A percentile compares a stretch with the other conserved stretches of the same genome.
Conservation (phyloP, 30 jellyfish, hydroid and myxozoan species). For the Aurelia coerulea region DNA sequence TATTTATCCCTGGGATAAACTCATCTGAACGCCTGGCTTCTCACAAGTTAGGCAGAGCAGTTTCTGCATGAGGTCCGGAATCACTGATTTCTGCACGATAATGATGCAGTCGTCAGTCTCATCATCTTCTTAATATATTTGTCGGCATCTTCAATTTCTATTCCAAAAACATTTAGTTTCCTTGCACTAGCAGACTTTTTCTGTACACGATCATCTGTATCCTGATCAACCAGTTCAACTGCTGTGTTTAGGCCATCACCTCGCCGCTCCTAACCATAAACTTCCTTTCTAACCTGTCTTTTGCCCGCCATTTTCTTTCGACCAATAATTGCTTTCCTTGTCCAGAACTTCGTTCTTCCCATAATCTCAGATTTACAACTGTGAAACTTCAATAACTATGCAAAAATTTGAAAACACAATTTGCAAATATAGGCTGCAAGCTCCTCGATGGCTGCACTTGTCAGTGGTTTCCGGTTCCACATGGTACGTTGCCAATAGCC, state of each 20-base stretch:
- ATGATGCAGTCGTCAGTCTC: slow-evolving; percentile 1
- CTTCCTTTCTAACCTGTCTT: background rate
- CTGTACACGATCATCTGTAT: background rate
- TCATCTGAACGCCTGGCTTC: too few relatives aligned
- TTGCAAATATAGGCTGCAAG: too few relatives aligned
- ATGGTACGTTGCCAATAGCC: too few relatives aligned
- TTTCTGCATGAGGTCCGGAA: background rate
- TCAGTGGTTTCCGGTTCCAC: too few relatives aligned
- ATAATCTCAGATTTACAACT: too few relatives aligned
- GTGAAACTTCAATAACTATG: too few relatives aligned
- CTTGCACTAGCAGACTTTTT: background rate
- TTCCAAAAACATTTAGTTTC: slow-evolving; percentile 4
- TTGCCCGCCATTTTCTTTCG: background rate
- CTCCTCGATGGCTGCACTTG: too few relatives aligned
- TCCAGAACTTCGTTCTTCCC: background rate
- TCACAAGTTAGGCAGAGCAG: too few relatives aligned
- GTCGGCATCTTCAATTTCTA: background rate
- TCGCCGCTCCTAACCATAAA: background rate
- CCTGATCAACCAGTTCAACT: background rate
- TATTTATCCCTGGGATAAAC: too few relatives aligned
- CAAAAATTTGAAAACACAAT: background rate
- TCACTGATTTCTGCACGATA: slow-evolving; percentile 2
- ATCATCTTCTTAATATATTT: background rate
- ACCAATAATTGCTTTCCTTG: background rate
- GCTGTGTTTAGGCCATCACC: background rate